Evolutionary conservation across 2,113 vertebrate species (phyloP).

Genomic region (Hepsetus odoe): DNA sequence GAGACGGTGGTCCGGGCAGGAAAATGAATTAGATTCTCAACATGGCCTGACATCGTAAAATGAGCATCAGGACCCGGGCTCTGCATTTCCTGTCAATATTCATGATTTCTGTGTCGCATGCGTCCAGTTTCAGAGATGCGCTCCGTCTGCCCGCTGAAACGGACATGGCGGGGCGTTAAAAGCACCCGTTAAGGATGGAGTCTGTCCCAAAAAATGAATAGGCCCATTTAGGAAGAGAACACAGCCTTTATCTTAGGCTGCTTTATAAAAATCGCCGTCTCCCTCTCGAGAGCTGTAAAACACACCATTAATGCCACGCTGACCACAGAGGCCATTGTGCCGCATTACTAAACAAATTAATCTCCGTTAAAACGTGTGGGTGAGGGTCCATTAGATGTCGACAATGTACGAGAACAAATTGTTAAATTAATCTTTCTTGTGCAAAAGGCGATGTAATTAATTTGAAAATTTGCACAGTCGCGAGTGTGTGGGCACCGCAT

Average conservation of each 20-base stretch:
- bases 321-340: constrained; percentile 41
- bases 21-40: constrained; percentile 77
- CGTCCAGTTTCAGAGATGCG: constrained; percentile 32
- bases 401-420: constrained; percentile 26
- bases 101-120: constrained; percentile 57
- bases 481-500: constrained; percentile 20
- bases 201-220: constrained; percentile 47
- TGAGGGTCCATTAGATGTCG: constrained; percentile 42
- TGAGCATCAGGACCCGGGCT: constrained; percentile 63
- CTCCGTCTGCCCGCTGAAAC: constrained; percentile 34
- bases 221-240: constrained; percentile 45
- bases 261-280: constrained; percentile 39
- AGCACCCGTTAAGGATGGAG: constrained; percentile 46
- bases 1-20: constrained; percentile 67
- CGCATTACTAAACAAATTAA: constrained; percentile 46
- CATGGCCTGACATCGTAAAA: constrained; percentile 72
- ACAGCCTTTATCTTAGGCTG: constrained; percentile 31
- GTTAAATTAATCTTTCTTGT: constrained; percentile 37
- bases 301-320: constrained; percentile 50
- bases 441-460: constrained; percentile 36
- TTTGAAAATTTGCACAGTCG: not conserved
- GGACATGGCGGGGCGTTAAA: constrained; percentile 32
- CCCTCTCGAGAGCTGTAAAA: constrained; percentile 47
- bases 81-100: constrained; percentile 64
- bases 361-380: constrained; percentile 40